Evolutionary conservation across 1,140 invertebrate genomes (phyloP).

Genomic region (Melanaphis sacchari): DNA sequence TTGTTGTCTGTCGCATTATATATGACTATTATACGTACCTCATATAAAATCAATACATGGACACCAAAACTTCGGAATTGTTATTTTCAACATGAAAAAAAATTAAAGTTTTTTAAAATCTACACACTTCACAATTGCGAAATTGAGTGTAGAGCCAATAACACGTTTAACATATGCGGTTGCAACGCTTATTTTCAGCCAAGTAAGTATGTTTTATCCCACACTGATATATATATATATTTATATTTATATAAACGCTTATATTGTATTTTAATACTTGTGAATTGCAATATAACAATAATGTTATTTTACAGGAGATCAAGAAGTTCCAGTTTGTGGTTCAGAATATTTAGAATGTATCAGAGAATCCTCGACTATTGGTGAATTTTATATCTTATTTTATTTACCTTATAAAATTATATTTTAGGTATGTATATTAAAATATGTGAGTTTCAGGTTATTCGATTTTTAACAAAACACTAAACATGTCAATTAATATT

Average conservation of each 20-base stretch:
- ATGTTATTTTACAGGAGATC: constrained; percentile 34
- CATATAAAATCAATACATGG: constrained; percentile 54
- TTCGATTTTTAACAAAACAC: constrained; percentile 50
- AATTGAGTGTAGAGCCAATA: constrained; percentile 64
- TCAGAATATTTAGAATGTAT: not conserved
- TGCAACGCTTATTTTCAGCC: constrained; percentile 59
- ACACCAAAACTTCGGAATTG: constrained; percentile 63
- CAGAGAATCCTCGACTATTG: constrained; percentile 11
- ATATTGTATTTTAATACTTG: no score
- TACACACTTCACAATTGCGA: constrained; percentile 65
- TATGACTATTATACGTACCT: not conserved
- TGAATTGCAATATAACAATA: no score
- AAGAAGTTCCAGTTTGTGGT: constrained; percentile 5
- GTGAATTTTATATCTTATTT: not conserved
- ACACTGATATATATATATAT: no score
- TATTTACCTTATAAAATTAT: not conserved
- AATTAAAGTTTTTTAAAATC: constrained; percentile 69
- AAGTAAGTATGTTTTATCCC: constrained; percentile 38
- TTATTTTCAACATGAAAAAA: constrained; percentile 71
- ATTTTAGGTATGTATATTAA: not conserved
- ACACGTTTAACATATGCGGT: constrained; percentile 52
- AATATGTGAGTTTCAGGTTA: constrained; percentile 9
- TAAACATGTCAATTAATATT: not conserved
- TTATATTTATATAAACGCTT: no score
- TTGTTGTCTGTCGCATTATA: constrained; percentile 1